A percentile compares a stretch with the other conserved stretches of the same genome.
Evolutionary conservation across 2,888 invertebrate species (phyloP).

Genomic region (Dione vanillae): DNA sequence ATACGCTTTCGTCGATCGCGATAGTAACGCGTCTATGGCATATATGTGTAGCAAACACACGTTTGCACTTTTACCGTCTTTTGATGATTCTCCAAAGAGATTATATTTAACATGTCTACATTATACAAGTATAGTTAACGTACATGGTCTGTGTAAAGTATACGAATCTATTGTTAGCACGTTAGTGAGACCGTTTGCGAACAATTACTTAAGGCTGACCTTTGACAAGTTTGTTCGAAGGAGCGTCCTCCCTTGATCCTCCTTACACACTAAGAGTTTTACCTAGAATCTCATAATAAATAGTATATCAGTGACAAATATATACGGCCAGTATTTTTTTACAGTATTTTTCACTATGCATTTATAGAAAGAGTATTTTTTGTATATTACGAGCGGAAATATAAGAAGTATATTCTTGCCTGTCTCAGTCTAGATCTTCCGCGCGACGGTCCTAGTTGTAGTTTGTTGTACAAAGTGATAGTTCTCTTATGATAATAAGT

Average conservation of each 20-base stretch:
- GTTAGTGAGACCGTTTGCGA: constrained; percentile 60
- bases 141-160: constrained; percentile 80
- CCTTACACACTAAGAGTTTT: constrained; percentile 29
- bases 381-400: constrained; percentile 37
- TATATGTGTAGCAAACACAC: constrained; percentile 61
- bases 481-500: constrained; percentile 83
- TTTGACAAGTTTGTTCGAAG: constrained; percentile 39
- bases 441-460: constrained; percentile 71
- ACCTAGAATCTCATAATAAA: constrained; percentile 42
- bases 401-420: constrained; percentile 42
- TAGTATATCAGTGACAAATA: constrained; percentile 40
- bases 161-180: constrained; percentile 74
- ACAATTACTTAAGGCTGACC: constrained; percentile 44
- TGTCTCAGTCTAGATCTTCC: constrained; percentile 68
- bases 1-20: constrained; percentile 61
- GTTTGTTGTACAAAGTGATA: constrained; percentile 83
- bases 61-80: constrained; percentile 63
- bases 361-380: constrained; percentile 50
- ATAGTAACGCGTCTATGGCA: constrained; percentile 59
- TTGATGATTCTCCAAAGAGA: constrained; percentile 77
- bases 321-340: constrained; percentile 51
- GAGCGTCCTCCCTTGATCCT: constrained; percentile 23
- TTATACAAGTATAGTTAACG: constrained; percentile 54
- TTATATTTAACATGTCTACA: constrained; percentile 47
- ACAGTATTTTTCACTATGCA: constrained; percentile 47